Evolutionary conservation across 2,888 invertebrate species (phyloP).

Genomic region (Mythimna lalbum): DNA sequence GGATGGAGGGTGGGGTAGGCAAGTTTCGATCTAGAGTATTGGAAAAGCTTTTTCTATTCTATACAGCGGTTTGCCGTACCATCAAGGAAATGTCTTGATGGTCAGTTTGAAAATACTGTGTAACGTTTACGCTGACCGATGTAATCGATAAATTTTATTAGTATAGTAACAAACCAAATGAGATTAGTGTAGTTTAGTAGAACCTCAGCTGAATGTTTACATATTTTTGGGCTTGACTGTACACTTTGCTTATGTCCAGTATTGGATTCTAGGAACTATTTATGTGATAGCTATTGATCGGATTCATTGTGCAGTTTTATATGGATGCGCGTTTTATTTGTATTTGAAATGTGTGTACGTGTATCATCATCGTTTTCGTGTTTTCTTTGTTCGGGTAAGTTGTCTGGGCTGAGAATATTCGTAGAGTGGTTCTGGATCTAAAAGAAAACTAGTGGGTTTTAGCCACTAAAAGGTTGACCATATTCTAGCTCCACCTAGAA

Average conservation of each 20-base stretch:
- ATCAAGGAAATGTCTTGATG: too few relatives aligned
- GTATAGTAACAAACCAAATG: too few relatives aligned
- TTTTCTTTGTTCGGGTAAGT: not conserved
- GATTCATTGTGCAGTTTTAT: conserved; percentile 53
- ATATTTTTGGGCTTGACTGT: conserved; percentile 29
- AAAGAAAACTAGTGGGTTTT: too few relatives aligned
- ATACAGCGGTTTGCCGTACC: too few relatives aligned
- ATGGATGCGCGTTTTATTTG: conserved; percentile 42
- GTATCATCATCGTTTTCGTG: conserved; percentile 13
- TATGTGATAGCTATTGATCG: conserved; percentile 59
- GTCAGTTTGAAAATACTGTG: not conserved
- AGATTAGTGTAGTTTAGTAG: too few relatives aligned
- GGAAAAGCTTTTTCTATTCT: too few relatives aligned
- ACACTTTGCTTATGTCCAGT: conserved; percentile 38
- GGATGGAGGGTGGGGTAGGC: too few relatives aligned
- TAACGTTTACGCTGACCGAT: not conserved
- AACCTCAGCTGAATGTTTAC: too few relatives aligned
- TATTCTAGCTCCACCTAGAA: too few relatives aligned
- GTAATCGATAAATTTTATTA: not conserved
- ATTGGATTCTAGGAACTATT: conserved; percentile 57
- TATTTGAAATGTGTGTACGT: conserved; percentile 28
- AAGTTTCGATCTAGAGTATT: too few relatives aligned
- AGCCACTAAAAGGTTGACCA: too few relatives aligned
- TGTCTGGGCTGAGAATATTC: not conserved
- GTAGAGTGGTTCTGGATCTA: too few relatives aligned